These are phyloP conservation scores for Listronotus oregonensis DNA, from an alignment of 1,140 invertebrate genomes.

Conservation along the genomic window DNA sequence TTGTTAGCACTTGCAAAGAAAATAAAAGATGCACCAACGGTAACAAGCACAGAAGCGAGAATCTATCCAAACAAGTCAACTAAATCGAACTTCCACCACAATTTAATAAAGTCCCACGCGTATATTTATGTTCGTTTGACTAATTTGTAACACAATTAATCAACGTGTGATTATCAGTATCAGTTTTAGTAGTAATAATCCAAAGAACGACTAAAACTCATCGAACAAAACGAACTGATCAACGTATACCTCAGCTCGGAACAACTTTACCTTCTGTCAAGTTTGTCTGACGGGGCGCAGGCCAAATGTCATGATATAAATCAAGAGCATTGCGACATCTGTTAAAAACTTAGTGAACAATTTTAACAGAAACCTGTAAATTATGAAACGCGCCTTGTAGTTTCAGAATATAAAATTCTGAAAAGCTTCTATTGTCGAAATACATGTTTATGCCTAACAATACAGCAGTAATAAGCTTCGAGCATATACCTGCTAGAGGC, in stretches of 20 bases:
- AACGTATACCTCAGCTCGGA: slow-evolving; percentile 17
- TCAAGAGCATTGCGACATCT: neutral
- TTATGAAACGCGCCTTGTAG: no score
- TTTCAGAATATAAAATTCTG: no score
- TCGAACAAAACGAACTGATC: slow-evolving; percentile 27
- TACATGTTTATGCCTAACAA: no score
- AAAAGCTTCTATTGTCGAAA: no score
- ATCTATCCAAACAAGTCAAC: slow-evolving; percentile 25
- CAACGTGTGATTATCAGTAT: slow-evolving; percentile 1
- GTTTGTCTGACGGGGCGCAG: slow-evolving; percentile 19
- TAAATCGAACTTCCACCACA: slow-evolving; percentile 12
- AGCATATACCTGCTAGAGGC: no score
- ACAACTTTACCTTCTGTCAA: slow-evolving; percentile 31
- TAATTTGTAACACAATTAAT: slow-evolving; percentile 9
- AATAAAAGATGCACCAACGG: slow-evolving; percentile 21
- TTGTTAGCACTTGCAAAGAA: slow-evolving; percentile 10
- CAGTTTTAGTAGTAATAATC: slow-evolving; percentile 14
- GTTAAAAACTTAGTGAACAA: neutral
- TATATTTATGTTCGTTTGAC: slow-evolving; percentile 11
- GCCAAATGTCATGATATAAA: slow-evolving; percentile 28
- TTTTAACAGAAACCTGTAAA: no score
- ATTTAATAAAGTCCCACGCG: slow-evolving; percentile 1
- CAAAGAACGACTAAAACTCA: slow-evolving; percentile 22
- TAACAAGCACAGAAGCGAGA: slow-evolving; percentile 6
- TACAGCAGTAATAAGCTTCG: no score